Conservation (phyloP, 2,113 vertebrate species). For the Microcebus ravelobensis region DNA sequence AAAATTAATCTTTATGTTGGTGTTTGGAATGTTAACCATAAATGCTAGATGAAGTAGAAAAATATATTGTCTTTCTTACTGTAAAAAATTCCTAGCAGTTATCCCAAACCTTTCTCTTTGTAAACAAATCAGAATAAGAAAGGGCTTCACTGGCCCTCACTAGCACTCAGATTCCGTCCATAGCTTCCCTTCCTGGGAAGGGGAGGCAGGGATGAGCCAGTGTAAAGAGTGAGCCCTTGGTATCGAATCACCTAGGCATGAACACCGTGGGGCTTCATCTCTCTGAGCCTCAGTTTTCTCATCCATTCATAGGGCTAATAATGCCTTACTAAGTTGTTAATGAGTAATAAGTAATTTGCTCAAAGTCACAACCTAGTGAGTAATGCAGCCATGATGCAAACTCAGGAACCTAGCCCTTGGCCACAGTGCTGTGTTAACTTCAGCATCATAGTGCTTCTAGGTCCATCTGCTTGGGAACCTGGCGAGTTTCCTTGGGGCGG, state of each 20-base stretch:
- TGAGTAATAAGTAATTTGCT: background rate
- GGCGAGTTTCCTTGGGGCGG: background rate
- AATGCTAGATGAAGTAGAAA: background rate
- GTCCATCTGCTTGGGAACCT: background rate
- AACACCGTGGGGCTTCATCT: background rate
- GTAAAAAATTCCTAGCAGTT: background rate
- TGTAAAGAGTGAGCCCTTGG: background rate
- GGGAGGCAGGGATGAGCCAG: background rate
- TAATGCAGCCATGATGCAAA: rapidly evolving
- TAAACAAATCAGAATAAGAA: background rate
- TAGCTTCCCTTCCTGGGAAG: background rate
- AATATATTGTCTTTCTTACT: background rate
- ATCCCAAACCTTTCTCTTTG: background rate
- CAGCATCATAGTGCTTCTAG: too few relatives aligned
- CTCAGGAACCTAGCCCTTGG: too few relatives aligned
- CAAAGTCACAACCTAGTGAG: background rate
- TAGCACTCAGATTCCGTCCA: background rate
- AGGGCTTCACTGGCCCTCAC: background rate
- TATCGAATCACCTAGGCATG: rapidly evolving
- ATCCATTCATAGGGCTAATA: background rate
- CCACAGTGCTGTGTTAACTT: rapidly evolving
- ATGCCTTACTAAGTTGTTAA: background rate
- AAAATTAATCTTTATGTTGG: background rate
- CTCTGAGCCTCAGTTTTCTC: background rate
- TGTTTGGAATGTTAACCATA: background rate